phyloP scores from a whole-genome alignment of 2,888 invertebrate genomes.

The Alsophila aescularia region DNA sequence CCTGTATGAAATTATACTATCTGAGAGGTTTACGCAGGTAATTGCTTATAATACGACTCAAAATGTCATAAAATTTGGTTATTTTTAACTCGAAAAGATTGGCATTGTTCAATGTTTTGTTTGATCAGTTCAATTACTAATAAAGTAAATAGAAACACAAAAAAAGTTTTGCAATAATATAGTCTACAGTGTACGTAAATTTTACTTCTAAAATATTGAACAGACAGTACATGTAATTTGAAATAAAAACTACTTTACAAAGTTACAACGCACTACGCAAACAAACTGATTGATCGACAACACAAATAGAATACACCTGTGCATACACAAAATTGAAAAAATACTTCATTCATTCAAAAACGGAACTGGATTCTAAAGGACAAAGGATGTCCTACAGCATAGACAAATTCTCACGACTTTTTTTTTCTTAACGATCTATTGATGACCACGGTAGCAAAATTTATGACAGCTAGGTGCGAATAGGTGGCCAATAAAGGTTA shows the following conservation, averaged over 20 bases:
- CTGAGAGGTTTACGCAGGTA: background rate
- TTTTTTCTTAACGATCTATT: constrained; percentile 45
- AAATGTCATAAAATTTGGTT: too few species aligned
- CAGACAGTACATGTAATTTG: constrained; percentile 4
- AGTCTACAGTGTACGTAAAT: too few species aligned
- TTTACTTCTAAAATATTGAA: background rate
- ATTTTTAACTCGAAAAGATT: too few species aligned
- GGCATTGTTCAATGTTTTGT: too few species aligned
- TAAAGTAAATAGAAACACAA: too few species aligned
- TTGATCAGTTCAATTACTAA: too few species aligned
- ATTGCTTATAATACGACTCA: too few species aligned
- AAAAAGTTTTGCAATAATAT: too few species aligned
- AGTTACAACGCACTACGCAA: constrained; percentile 38
- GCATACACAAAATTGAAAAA: constrained; percentile 59
- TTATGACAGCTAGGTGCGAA: constrained; percentile 60
- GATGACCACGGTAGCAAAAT: constrained; percentile 63
- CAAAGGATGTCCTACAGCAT: constrained; percentile 57
- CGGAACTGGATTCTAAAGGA: constrained; percentile 70
- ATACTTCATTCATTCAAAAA: constrained; percentile 60
- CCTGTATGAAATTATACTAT: constrained; percentile 28
- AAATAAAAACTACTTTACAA: constrained; percentile 27
- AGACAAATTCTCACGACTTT: constrained; percentile 76
- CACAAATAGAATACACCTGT: constrained; percentile 72
- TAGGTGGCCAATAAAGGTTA: constrained; percentile 40
- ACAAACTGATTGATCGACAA: constrained; percentile 36